Evolutionary conservation across 35 echinoderm and acorn worm genomes (phyloP), one percentile per base, ranked within the genome.

Genomic region (Holothuria glaberrima): DNA sequence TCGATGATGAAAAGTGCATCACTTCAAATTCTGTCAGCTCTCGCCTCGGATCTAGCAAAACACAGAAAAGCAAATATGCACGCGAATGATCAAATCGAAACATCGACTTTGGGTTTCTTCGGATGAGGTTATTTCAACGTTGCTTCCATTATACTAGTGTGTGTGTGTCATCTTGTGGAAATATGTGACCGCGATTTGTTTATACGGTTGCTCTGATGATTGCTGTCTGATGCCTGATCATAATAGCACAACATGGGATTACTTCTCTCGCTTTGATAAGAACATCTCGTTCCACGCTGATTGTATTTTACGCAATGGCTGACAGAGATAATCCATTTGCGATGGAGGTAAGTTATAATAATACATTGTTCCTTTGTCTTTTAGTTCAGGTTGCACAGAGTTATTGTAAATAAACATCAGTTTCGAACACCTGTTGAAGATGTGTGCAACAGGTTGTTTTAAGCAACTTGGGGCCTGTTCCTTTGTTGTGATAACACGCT

Each of bases 291-390:
- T 75, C 71, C 21, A 35, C 44, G 71, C 32, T 75, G 32, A n/a
- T 75, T 41, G 71, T 38, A 35, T 75, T 32, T 34, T 18, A 22
- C 9, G 34, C 44, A 32, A 75, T 75, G 71, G 71, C 71, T 31
- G 71, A 75, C 34, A 12, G 71, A 75, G 71, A 75, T 41, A 75
- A 75, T 75, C 71, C 71, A 75, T 75, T 75, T 38, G 71, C 71
- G 13, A 75, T 75, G 71, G 71, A 75, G 71, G 71, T 75, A n/a
- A 41, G 71, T 75, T 22, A 17, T 45, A 44, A 2, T 54, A 12
- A 5, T 54, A 54, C 50, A 17, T 5, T 54, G 3, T 54, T 14
- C 3, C 50, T 14, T 54, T 54, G 50, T 54, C 44, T 54, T 54
- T 54, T 54, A 54, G 5, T 17, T 54, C 50, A 54, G 5, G 12